Evolutionary conservation across 2,113 vertebrate species (phyloP), one percentile per base, ranked within the genome.

Genomic region (Dicaeum eximium): DNA sequence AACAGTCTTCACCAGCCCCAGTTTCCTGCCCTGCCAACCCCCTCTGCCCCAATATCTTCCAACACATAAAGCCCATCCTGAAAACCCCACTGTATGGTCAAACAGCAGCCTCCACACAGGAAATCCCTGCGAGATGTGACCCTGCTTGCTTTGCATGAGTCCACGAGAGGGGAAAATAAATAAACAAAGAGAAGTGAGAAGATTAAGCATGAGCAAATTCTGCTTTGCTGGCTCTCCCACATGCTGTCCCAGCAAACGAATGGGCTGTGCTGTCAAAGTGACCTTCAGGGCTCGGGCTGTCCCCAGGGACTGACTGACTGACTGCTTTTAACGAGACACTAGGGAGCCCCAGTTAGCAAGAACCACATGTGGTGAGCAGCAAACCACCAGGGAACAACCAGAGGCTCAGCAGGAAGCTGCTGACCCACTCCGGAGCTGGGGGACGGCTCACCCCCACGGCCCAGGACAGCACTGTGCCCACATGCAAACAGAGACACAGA

Each of bases 381-480:
- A 88, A 74, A 61, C 25, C 2, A 2, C 15, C 0, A 2, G 9
- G 9, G 16, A 67, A n/a, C 1, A 1, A 30, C 1, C 2, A 16
- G 56, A 4, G 4, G 53, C 57, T 83, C 1, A 0, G 24, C 62
- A 86, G 66, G 69, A 80, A 86, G 40, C 37, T 90, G 85, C 71
- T 56, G 77, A 80, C 37, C 38, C 17, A 5, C 19, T 83, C 72
- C 64, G 0, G 4, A 42, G 30, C 10, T 2, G 19, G 11, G 17
- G 15, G 5, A 78, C 0, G 0, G 50, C 60, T 73, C 37, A 57
- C 0, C 3, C 7, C 20, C 24, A 24, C 0, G 1, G 30, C 7
- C 40, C 38, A 48, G 54, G 31, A 45, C 44, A 90, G 48, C n/a
- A 74, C 0, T 0, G 0, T 0, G 0, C 40, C 18, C 57, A 67